Conservation (phyloP, 1,140 invertebrate species). For the Bombus waltoni region DNA sequence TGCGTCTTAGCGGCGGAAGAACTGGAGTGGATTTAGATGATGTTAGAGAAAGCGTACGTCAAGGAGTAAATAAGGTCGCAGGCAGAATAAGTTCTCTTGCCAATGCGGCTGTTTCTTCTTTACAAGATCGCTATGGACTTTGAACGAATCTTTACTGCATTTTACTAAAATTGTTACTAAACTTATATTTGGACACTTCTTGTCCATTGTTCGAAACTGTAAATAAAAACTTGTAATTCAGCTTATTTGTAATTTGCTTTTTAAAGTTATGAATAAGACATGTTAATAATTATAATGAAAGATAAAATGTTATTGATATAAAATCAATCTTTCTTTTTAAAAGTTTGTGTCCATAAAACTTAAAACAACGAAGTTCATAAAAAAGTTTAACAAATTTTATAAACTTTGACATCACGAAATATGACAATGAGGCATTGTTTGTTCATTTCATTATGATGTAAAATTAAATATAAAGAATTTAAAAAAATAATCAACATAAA, state of each 20-base stretch:
- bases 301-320: conserved; percentile 20
- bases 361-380: neutral
- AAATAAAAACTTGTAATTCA: conserved; percentile 78
- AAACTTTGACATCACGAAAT: neutral
- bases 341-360: neutral
- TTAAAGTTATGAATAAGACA: conserved; percentile 11
- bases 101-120: conserved; percentile 95
- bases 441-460: neutral
- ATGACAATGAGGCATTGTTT: neutral
- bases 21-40: conserved; percentile 90
- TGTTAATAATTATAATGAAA: neutral
- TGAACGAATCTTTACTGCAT: conserved; percentile 64
- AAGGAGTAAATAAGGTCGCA: conserved; percentile 98
- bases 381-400: conserved; percentile 7
- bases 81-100: conserved; percentile 96
- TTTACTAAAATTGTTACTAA: conserved; percentile 65
- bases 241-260: conserved; percentile 45
- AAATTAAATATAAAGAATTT: conserved; percentile 50
- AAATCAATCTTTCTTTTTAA: conserved; percentile 23
- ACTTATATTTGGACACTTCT: conserved; percentile 67
- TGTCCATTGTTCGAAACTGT: conserved; percentile 78
- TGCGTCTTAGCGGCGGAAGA: conserved; percentile 69
- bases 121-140: conserved; percentile 87
- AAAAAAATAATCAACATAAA: conserved; percentile 8
- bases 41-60: conserved; percentile 97